These are phyloP conservation scores for Cyphomyrus discorhynchus DNA, from an alignment of 2,113 vertebrate species.

Conservation along the genomic window DNA sequence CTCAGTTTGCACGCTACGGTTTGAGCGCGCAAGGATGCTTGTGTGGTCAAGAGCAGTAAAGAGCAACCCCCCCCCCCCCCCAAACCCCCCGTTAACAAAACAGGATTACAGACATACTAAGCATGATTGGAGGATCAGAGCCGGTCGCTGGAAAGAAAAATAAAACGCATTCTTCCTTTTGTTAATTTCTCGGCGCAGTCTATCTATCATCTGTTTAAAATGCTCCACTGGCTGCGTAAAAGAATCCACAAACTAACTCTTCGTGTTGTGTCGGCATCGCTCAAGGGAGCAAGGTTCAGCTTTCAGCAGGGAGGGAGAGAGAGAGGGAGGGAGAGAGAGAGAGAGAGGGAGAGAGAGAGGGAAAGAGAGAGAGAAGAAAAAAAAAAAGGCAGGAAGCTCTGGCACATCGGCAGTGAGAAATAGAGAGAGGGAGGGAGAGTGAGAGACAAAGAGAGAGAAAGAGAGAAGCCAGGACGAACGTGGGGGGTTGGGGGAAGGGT, in stretches of 20 bases:
- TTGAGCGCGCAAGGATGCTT: neutral
- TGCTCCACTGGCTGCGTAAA: constrained; percentile 14
- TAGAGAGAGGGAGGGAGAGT: neutral
- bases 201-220: constrained; percentile 26
- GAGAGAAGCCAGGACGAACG: constrained; percentile 18
- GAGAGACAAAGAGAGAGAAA: constrained; percentile 7
- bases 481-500: neutral
- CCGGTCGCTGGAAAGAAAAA: neutral
- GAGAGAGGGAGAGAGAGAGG: neutral
- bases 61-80: neutral
- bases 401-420: constrained; percentile 23
- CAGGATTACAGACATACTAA: constrained; percentile 10
- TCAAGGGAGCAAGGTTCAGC: constrained; percentile 33
- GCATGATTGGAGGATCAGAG: neutral
- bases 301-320: constrained; percentile 23
- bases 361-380: neutral
- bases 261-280: constrained; percentile 20
- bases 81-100: neutral
- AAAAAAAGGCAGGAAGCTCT: constrained; percentile 36
- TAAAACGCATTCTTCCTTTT: constrained; percentile 9
- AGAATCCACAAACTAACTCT: constrained; percentile 19
- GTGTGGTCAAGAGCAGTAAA: neutral
- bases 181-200: neutral
- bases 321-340: neutral
- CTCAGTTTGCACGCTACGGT: neutral